Evolutionary conservation across 2,113 vertebrate genomes (phyloP).

Genomic region (Cariama cristata): DNA sequence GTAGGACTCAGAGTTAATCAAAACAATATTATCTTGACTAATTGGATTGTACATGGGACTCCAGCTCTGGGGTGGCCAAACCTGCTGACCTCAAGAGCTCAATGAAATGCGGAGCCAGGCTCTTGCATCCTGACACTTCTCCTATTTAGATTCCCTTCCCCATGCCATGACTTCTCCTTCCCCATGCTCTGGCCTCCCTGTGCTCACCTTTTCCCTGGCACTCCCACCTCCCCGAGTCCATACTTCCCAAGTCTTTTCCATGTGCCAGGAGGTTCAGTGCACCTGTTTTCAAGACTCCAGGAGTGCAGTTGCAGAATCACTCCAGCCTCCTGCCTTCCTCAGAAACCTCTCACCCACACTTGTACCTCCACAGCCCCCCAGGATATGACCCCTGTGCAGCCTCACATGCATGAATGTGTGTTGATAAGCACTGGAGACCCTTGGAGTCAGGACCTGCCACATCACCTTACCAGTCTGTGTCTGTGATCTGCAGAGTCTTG

Average conservation of each 20-base stretch:
- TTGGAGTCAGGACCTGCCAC: neutral
- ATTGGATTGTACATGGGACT: neutral
- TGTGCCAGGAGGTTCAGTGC: neutral
- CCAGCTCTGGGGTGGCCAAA: neutral
- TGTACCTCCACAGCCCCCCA: neutral
- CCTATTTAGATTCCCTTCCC: neutral
- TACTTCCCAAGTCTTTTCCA: neutral
- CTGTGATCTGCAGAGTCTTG: neutral
- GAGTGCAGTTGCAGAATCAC: neutral
- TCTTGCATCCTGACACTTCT: neutral
- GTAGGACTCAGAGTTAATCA: neutral
- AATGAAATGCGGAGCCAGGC: neutral
- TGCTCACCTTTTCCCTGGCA: neutral
- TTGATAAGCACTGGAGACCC: neutral
- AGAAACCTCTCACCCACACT: neutral
- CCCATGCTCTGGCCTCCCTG: neutral
- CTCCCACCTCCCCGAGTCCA: neutral
- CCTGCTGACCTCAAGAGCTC: neutral
- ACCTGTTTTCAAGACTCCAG: neutral
- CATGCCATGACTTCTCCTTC: neutral
- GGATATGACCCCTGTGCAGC: neutral
- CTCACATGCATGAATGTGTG: neutral
- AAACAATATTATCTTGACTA: neutral
- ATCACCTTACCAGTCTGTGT: neutral
- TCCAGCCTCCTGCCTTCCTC: neutral